Evolutionary conservation across 2,113 vertebrate species (phyloP), one percentile per base, ranked within the genome.

Genomic region (Alexandromys fortis): DNA sequence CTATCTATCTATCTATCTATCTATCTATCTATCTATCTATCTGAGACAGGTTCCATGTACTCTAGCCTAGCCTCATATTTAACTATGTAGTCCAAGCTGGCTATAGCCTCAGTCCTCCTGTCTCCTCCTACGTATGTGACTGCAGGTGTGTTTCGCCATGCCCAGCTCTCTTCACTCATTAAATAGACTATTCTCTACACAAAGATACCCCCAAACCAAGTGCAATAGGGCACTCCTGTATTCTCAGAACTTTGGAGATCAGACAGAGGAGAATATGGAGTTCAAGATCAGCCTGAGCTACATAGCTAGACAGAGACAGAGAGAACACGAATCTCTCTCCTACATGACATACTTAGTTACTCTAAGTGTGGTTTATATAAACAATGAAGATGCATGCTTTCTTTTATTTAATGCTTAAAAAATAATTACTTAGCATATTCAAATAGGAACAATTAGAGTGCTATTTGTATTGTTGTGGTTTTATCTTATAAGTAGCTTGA

Each of bases 141-240:
- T n/a, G 33, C 17, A 55, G 78, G 17, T 58, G 78, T 81, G 30
- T 58, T 35, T 22, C 9, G 6, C 52, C 78, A 21, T 35, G 6
- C 5, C 35, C 52, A 52, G n/a, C n/a, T 89, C 35, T 90, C 19
- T 82, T 90, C 28, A 33, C 49, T 90, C 63, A 87, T 65, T 92
- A 83, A 52, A 45, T 49, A 55, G 22, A 77, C 70, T 82, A 55
- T 52, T 90, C 92, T 92, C 68, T 87, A 63, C 73, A 83, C 90
- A 86, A 55, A 42, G 61, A 92, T 72, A 87, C 26, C 72, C 75
- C 58, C 45, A 47, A 63, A n/a, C 22, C 81, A 83, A 24, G 13
- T 28, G n/a, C 19, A 58, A 3, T 24, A 55, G 77, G 11, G 11
- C 9, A 82, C 49, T 24, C 52, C 35, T n/a, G 52, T 63, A 63